A percentile compares a stretch with the other conserved stretches of the same genome.
These are phyloP conservation scores for Hypotaenidia philippensis DNA, from an alignment of 2,797 vertebrate species.

Conservation along the genomic window DNA sequence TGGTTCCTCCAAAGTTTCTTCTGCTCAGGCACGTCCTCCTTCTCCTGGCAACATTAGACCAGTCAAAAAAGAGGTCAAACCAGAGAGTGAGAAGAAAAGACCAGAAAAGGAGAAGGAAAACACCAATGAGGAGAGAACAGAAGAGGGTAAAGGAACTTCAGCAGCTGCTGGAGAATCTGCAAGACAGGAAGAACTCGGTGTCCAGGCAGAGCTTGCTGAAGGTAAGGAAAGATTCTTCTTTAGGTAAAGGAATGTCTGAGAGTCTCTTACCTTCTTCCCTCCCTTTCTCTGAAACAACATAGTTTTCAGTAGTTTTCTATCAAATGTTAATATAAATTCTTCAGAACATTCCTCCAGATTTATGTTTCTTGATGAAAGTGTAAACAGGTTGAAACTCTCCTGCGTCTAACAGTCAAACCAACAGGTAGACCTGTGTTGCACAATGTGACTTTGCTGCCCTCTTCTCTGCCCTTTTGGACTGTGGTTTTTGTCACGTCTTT, in stretches of 20 bases:
- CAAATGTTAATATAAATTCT: neutral
- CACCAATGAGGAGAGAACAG: constrained; percentile 15
- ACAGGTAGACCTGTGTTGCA: fast-evolving
- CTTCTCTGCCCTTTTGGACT: neutral
- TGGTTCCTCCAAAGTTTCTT: constrained; percentile 70
- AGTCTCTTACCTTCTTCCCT: neutral
- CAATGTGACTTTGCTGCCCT: neutral
- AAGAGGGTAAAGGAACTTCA: constrained; percentile 44
- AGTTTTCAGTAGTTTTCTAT: neutral
- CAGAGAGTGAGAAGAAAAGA: constrained; percentile 79
- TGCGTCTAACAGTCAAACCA: neutral
- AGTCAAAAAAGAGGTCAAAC: constrained; percentile 78
- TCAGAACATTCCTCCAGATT: neutral
- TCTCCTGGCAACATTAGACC: constrained; percentile 93
- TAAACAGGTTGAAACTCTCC: neutral
- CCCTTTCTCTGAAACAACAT: neutral
- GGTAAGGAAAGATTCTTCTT: constrained; percentile 57
- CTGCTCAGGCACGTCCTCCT: constrained; percentile 78
- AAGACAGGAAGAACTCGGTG: constrained; percentile 12
- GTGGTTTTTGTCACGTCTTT: neutral
- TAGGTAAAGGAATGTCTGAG: neutral
- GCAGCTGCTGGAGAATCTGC: constrained; percentile 34
- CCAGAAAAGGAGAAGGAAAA: constrained; percentile 65
- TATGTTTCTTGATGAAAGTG: neutral
- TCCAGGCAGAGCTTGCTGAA: constrained; percentile 31